A percentile compares a stretch with the other conserved stretches of the same genome.
Evolutionary conservation across 2,888 invertebrate species (phyloP).

Genomic region (Drosophila neoperkinsi): DNA sequence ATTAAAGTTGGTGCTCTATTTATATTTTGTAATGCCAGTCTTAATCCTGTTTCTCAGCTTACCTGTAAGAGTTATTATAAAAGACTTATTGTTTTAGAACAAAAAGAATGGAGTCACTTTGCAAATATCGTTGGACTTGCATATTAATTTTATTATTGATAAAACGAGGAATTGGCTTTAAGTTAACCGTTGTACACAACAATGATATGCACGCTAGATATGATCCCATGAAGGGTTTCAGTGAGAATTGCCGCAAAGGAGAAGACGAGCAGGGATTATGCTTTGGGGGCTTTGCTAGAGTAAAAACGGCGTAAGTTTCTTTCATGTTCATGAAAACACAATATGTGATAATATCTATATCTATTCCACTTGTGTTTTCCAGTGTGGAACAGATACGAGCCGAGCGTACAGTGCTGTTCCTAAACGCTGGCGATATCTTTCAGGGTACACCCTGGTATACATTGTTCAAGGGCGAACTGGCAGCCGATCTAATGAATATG

Average conservation of each 20-base stretch:
- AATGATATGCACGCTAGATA: constrained; percentile 95
- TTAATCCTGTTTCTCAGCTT: background rate
- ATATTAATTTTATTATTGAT: constrained; percentile 10
- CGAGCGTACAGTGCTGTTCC: constrained; percentile 86
- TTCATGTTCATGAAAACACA: background rate
- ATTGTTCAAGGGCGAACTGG: constrained; percentile 91
- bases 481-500: constrained; percentile 90
- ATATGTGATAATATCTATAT: background rate
- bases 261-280: constrained; percentile 87
- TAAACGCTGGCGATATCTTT: constrained; percentile 95
- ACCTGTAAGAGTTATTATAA: background rate
- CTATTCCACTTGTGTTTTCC: background rate
- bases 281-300: constrained; percentile 93
- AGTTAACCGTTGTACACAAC: constrained; percentile 89
- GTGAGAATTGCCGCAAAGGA: constrained; percentile 86
- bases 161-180: constrained; percentile 16
- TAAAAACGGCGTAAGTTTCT: constrained; percentile 84
- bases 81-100: background rate
- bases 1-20: background rate
- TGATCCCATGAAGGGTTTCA: constrained; percentile 89
- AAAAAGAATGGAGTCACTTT: background rate
- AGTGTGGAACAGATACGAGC: constrained; percentile 35
- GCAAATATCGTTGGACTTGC: background rate
- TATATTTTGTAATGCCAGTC: background rate
- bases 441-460: constrained; percentile 94